phyloP scores from a whole-genome alignment of 2,888 invertebrate species.

The Eupithecia exiguata region DNA sequence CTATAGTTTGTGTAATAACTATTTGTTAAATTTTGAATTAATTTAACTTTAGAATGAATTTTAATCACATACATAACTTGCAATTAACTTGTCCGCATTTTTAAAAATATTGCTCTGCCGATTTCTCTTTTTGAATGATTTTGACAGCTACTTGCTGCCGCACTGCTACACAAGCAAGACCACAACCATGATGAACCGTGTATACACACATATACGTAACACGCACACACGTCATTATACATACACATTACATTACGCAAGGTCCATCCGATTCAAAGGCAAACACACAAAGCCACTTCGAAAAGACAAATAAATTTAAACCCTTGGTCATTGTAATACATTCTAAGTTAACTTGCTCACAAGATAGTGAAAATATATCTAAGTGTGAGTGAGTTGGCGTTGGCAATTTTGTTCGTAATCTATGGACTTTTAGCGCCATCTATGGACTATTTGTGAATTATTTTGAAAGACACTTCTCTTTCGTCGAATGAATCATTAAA shows the following conservation, averaged over 20 bases:
- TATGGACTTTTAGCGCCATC: not conserved
- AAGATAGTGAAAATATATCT: not conserved
- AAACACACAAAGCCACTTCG: not conserved
- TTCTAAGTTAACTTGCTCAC: not conserved
- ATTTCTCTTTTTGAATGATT: constrained; percentile 56
- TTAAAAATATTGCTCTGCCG: constrained; percentile 61
- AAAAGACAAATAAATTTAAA: not conserved
- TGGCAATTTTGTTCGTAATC: not conserved
- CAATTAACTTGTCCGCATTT: constrained; percentile 70
- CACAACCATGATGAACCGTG: not conserved
- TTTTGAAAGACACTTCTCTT: not conserved
- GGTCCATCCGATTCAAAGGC: not conserved
- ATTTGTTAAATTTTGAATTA: constrained; percentile 71
- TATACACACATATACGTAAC: not conserved
- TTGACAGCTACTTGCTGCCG: constrained; percentile 71
- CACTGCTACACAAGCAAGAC: constrained; percentile 20
- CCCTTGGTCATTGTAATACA: not conserved
- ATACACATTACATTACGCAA: not conserved
- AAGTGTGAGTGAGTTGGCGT: not conserved
- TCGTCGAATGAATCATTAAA: not conserved
- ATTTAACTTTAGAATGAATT: constrained; percentile 60
- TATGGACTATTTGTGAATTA: not conserved
- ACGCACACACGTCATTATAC: not conserved
- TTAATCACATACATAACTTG: constrained; percentile 74
- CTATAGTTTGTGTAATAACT: constrained; percentile 68